phyloP scores from a whole-genome alignment of 2,888 invertebrate species.

The Zygogramma bicolorata region DNA sequence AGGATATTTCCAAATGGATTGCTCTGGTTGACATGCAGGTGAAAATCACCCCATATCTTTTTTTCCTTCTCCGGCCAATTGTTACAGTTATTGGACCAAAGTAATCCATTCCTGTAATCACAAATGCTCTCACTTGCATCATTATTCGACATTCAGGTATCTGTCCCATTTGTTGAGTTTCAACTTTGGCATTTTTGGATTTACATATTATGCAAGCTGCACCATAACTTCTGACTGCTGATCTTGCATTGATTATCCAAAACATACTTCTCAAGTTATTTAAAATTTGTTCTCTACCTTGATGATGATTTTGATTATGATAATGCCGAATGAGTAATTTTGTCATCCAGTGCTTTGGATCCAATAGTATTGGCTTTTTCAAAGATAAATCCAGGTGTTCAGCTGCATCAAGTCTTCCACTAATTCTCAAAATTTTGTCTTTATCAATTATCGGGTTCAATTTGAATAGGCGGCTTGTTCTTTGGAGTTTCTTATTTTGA shows the following conservation, averaged over 20 bases:
- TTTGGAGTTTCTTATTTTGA: neutral
- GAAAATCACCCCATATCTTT: neutral
- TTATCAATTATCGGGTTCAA: neutral
- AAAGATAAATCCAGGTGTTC: neutral
- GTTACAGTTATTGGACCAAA: neutral
- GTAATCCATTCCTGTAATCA: neutral
- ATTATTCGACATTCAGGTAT: neutral
- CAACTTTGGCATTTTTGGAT: no score
- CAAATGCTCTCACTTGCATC: neutral
- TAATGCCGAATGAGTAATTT: neutral
- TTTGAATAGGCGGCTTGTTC: neutral
- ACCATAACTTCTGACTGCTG: no score
- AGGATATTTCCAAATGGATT: no score
- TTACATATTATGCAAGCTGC: no score
- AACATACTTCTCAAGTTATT: no score
- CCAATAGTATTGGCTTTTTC: neutral
- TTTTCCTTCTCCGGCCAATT: neutral
- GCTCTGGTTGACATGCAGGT: neutral
- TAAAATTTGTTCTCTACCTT: no score
- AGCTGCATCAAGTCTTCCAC: neutral
- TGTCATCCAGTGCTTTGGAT: neutral
- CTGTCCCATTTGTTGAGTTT: no score
- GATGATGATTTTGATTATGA: neutral
- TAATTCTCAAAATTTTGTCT: neutral
- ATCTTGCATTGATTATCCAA: no score